phyloP scores from a whole-genome alignment of 2,113 vertebrate species.

The Eretmochelys imbricata region DNA sequence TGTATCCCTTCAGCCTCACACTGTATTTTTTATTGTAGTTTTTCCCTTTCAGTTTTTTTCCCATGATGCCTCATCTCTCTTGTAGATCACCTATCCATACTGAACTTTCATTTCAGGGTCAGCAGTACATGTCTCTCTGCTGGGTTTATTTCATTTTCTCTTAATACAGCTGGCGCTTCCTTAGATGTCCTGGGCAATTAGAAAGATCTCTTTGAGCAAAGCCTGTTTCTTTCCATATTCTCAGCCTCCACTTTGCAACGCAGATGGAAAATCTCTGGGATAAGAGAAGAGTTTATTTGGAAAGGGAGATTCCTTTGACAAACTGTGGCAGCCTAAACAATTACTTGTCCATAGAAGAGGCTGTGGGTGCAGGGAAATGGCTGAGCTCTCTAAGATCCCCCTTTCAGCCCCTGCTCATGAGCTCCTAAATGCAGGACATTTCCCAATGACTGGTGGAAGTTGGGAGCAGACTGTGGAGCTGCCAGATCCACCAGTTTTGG shows the following conservation, averaged over 20 bases:
- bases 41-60: no score
- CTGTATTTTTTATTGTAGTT: not conserved
- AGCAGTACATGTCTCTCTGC: not conserved
- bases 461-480: not conserved
- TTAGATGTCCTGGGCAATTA: not conserved
- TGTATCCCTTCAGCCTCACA: not conserved
- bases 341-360: not conserved
- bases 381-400: not conserved
- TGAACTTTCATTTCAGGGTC: not conserved
- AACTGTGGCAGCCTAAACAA: not conserved
- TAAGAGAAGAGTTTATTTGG: not conserved
- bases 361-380: not conserved
- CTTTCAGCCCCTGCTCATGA: not conserved
- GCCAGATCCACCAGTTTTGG: not conserved
- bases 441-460: not conserved
- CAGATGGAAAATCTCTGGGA: not conserved
- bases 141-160: not conserved
- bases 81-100: not conserved
- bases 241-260: not conserved
- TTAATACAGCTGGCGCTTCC: not conserved
- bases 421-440: not conserved
- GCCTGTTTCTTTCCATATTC: not conserved
- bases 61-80: not conserved
- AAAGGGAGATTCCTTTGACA: not conserved
- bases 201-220: not conserved